Conservation (phyloP, 35 echinoderm and acorn worm species). For the Apostichopus japonicus region DNA sequence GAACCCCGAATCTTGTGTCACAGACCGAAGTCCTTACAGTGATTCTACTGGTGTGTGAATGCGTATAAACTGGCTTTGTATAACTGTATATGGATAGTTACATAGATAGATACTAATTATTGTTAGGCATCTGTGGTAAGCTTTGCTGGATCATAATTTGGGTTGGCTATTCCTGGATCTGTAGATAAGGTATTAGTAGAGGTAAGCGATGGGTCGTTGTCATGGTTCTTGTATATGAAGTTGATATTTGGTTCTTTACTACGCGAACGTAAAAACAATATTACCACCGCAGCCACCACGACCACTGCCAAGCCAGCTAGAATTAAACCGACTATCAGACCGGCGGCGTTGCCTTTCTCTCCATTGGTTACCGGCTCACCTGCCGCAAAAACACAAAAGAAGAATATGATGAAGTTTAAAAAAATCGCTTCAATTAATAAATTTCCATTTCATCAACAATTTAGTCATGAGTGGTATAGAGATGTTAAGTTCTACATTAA, state of each 20-base stretch:
- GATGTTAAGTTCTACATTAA: too few relatives aligned
- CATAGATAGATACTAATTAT: neutral
- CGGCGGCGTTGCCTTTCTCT: neutral
- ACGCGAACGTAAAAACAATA: neutral
- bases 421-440: too few relatives aligned
- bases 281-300: neutral
- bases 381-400: neutral
- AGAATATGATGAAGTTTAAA: neutral
- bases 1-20: too few relatives aligned
- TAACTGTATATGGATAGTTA: too few relatives aligned
- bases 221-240: neutral
- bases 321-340: neutral
- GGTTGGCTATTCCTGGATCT: conserved; percentile 8
- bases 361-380: neutral
- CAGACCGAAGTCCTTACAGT: too few relatives aligned
- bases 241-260: neutral
- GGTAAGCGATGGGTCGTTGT: neutral
- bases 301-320: neutral
- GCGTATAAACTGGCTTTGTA: too few relatives aligned
- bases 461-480: too few relatives aligned
- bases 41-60: too few relatives aligned
- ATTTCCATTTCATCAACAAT: too few relatives aligned
- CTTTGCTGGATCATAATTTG: neutral
- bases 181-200: neutral
- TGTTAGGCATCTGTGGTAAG: neutral